Evolutionary conservation across 1,140 invertebrate species (phyloP).

Genomic region (Zaprionus lachaisei): DNA sequence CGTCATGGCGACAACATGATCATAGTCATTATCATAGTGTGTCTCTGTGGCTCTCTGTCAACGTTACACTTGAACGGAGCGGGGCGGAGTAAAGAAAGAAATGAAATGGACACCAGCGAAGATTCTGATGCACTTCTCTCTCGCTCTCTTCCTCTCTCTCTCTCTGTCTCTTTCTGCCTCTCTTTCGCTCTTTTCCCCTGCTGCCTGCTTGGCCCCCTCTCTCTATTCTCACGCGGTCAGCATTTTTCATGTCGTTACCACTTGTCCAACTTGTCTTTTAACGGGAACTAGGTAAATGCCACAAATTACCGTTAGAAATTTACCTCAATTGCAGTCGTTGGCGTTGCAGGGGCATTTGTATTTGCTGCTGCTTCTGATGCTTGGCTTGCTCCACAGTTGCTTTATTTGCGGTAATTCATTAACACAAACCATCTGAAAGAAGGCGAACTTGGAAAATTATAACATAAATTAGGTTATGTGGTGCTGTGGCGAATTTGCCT

Average conservation of each 20-base stretch:
- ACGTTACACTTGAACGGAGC: constrained; percentile 51
- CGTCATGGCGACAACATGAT: not conserved
- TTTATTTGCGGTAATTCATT: constrained; percentile 52
- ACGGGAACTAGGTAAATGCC: constrained; percentile 82
- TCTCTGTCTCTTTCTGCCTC: not conserved
- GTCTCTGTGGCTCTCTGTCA: not conserved
- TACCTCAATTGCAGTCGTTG: constrained; percentile 53
- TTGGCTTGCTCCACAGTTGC: constrained; percentile 17
- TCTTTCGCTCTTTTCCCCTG: not conserved
- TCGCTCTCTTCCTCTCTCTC: not conserved
- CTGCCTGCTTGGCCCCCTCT: not conserved
- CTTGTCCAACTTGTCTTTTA: constrained; percentile 82
- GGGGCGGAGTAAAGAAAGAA: constrained; percentile 66
- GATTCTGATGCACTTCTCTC: constrained; percentile 29
- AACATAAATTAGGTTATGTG: constrained; percentile 23
- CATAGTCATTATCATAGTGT: not conserved
- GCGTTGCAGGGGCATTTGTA: constrained; percentile 53
- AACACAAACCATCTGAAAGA: constrained; percentile 26
- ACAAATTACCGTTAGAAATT: constrained; percentile 79
- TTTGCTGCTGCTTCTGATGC: constrained; percentile 20
- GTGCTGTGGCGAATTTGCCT: not conserved
- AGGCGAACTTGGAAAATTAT: constrained; percentile 21
- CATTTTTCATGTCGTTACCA: constrained; percentile 70
- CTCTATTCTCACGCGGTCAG: constrained; percentile 17
- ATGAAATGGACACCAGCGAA: constrained; percentile 63